phyloP scores from a whole-genome alignment of 2,888 invertebrate species.

The Pantelozetes paolii region DNA sequence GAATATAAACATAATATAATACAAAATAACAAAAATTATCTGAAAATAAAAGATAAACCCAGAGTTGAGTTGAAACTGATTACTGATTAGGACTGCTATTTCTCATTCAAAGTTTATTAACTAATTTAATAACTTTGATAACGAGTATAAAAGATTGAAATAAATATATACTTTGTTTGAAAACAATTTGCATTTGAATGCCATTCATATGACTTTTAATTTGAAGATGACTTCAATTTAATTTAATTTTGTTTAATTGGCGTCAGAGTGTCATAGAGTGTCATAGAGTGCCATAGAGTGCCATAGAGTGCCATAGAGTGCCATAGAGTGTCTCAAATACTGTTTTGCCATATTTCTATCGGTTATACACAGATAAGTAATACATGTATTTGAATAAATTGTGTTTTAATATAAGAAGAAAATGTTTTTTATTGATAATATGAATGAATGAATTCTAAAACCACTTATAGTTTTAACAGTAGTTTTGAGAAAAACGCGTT shows the following conservation, averaged over 20 bases:
- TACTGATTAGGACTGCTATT: neutral
- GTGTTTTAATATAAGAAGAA: no score
- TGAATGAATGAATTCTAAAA: no score
- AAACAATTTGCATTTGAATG: neutral
- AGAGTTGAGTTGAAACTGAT: no score
- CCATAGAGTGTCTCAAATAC: no score
- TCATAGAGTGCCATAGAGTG: no score
- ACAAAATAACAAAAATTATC: conserved; percentile 2
- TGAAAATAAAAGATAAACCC: neutral
- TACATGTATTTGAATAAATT: no score
- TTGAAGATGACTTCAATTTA: neutral
- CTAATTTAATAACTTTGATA: conserved; percentile 13
- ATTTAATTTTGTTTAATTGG: neutral
- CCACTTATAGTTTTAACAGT: no score
- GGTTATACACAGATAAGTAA: no score
- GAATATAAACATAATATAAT: neutral
- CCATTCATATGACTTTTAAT: neutral
- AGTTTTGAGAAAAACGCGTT: no score
- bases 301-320: no score
- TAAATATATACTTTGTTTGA: neutral
- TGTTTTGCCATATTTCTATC: no score
- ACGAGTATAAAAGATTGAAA: neutral
- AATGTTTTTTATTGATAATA: no score
- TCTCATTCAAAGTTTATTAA: conserved; percentile 7
- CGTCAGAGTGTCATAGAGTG: neutral